These are phyloP conservation scores for Apodemus agrarius DNA, from an alignment of 2,797 vertebrate species.

Conservation along the genomic window DNA sequence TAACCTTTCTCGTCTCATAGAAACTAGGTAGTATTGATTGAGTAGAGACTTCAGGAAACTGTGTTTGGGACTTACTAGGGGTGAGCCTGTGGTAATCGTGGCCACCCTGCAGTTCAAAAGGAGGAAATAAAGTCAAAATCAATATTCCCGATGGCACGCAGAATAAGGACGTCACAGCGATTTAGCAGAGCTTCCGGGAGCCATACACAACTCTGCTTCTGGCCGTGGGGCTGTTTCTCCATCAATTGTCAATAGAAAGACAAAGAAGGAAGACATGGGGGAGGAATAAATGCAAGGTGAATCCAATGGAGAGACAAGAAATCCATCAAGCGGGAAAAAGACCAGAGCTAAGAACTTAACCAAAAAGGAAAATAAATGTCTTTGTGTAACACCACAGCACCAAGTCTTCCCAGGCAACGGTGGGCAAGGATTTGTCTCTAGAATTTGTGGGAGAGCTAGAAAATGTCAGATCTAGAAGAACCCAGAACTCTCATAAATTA, in stretches of 20 bases:
- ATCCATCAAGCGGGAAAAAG: constrained; percentile 23
- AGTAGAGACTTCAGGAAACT: constrained; percentile 66
- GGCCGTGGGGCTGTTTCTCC: background rate
- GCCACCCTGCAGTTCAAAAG: constrained; percentile 69
- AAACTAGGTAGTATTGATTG: constrained; percentile 74
- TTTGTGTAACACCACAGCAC: background rate
- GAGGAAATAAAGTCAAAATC: constrained; percentile 78
- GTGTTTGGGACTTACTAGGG: constrained; percentile 71
- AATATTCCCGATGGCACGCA: constrained; percentile 44
- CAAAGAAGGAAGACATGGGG: constrained; percentile 11
- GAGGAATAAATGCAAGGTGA: background rate
- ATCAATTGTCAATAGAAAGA: constrained; percentile 27
- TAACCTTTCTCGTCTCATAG: constrained; percentile 76
- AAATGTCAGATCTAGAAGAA: constrained; percentile 1
- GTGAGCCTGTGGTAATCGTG: constrained; percentile 65
- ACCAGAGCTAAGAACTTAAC: constrained; percentile 23
- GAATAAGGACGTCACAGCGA: constrained; percentile 12
- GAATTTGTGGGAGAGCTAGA: constrained; percentile 35
- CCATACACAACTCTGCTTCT: background rate
- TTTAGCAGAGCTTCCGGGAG: constrained; percentile 20
- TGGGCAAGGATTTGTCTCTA: constrained; percentile 9
- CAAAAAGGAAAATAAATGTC: background rate
- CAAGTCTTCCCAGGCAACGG: background rate
- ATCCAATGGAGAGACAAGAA: constrained; percentile 63
- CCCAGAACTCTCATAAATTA: background rate